phyloP scores from a whole-genome alignment of 2,113 vertebrate species.

The Lutjanus erythropterus region DNA sequence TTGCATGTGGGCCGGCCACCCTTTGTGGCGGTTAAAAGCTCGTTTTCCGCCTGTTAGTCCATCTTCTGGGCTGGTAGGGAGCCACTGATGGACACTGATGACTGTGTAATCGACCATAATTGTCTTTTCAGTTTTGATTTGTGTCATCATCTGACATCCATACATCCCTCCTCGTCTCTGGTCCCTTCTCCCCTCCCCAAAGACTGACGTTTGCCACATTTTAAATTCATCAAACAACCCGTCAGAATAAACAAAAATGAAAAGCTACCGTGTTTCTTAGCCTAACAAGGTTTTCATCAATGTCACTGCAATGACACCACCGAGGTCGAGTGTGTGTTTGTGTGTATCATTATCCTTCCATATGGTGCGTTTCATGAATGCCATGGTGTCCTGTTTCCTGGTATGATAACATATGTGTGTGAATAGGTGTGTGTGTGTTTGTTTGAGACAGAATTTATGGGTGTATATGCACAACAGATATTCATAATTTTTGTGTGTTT shows the following conservation, averaged over 20 bases:
- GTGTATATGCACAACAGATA: not conserved
- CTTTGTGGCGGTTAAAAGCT: slow-evolving; percentile 99
- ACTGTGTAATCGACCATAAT: slow-evolving; percentile 99
- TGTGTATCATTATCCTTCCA: slow-evolving; percentile 42
- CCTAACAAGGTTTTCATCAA: slow-evolving; percentile 72
- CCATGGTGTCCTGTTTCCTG: slow-evolving; percentile 13
- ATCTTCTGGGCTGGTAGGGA: slow-evolving; percentile 90
- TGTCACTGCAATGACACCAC: slow-evolving; percentile 60
- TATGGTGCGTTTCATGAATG: slow-evolving; percentile 36
- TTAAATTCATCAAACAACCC: slow-evolving; percentile 72
- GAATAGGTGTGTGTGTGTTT: not conserved
- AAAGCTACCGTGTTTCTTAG: slow-evolving; percentile 68
- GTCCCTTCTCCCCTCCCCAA: slow-evolving; percentile 40
- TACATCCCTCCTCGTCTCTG: slow-evolving; percentile 85
- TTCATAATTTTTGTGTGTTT: not conserved
- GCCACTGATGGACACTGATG: slow-evolving; percentile 94
- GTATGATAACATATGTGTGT: not conserved
- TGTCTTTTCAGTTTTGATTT: slow-evolving; percentile 99
- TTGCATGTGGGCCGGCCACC: slow-evolving; percentile 89
- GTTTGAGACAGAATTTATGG: not conserved
- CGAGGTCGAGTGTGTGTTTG: slow-evolving; percentile 28
- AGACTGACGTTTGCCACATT: slow-evolving; percentile 75
- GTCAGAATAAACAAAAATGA: slow-evolving; percentile 77
- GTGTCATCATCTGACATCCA: slow-evolving; percentile 92
- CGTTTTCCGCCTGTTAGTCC: slow-evolving; percentile 99